phyloP scores from a whole-genome alignment of 1,140 invertebrate species.

The Drosophila virilis region DNA sequence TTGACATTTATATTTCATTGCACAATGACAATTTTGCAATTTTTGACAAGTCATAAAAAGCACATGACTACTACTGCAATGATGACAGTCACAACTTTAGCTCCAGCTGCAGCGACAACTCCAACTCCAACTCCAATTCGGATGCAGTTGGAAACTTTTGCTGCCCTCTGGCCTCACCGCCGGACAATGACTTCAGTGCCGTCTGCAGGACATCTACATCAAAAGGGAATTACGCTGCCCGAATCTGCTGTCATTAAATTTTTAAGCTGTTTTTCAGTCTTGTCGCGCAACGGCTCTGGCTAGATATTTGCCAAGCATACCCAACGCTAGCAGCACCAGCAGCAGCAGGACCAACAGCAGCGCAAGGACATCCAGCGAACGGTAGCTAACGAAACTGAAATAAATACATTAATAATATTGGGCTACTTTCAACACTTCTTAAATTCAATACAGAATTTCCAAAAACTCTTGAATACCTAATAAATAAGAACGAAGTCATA shows the following conservation, averaged over 20 bases:
- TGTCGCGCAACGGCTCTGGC: neutral
- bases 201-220: constrained; percentile 29
- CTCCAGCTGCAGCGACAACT: neutral
- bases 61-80: constrained; percentile 50
- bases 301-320: constrained; percentile 16
- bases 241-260: constrained; percentile 36
- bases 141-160: neutral
- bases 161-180: constrained; percentile 11
- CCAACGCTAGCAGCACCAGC: neutral
- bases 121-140: neutral
- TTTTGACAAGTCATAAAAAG: constrained; percentile 77
- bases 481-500: too few relatives aligned
- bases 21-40: constrained; percentile 65
- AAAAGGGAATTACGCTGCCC: constrained; percentile 41
- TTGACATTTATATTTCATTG: constrained; percentile 83
- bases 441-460: too few relatives aligned
- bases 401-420: neutral
- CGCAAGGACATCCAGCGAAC: constrained; percentile 30
- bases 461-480: too few relatives aligned
- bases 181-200: constrained; percentile 47
- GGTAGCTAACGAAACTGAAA: constrained; percentile 28
- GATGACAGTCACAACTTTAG: constrained; percentile 22
- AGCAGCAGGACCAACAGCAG: constrained; percentile 8
- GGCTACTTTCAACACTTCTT: too few relatives aligned
- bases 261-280: constrained; percentile 37